A percentile compares a stretch with the other conserved stretches of the same genome.
Evolutionary conservation across 2,888 invertebrate species (phyloP).

Genomic region (Stenodera caucasica): DNA sequence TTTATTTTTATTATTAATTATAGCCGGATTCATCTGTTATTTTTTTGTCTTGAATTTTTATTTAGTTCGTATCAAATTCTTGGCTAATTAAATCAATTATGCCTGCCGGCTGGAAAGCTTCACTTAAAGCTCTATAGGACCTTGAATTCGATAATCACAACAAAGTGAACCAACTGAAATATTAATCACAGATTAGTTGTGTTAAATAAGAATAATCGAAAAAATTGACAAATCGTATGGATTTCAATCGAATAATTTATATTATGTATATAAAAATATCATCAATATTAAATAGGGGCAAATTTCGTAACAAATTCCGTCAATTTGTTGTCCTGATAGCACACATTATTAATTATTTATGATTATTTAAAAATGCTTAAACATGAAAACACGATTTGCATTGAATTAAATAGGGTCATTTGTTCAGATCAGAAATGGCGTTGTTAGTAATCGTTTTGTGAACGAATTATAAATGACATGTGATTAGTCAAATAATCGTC

Average conservation of each 20-base stretch:
- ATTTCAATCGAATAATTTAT: conserved; percentile 6
- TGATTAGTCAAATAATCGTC: conserved; percentile 19
- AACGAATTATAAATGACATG: conserved; percentile 20
- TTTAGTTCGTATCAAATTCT: background rate
- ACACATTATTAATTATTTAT: conserved; percentile 39
- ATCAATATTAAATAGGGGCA: conserved; percentile 14
- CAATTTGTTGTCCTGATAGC: conserved; percentile 24
- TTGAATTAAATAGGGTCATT: conserved; percentile 37
- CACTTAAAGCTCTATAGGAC: background rate
- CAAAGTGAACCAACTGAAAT: no score
- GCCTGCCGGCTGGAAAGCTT: conserved; percentile 5
- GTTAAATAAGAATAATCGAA: no score
- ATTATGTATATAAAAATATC: background rate
- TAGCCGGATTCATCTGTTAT: background rate
- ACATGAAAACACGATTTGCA: conserved; percentile 35
- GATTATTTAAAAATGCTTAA: conserved; percentile 34
- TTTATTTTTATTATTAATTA: conserved; percentile 7
- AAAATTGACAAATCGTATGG: conserved; percentile 22
- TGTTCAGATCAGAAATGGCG: conserved; percentile 35
- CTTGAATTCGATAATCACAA: background rate
- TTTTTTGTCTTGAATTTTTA: background rate
- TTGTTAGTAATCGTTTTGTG: conserved; percentile 6
- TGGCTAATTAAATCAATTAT: conserved; percentile 11
- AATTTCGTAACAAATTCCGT: conserved; percentile 14
- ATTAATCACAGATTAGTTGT: no score